phyloP scores from a whole-genome alignment of 2,888 invertebrate genomes.

The Podotricha telesiphe region DNA sequence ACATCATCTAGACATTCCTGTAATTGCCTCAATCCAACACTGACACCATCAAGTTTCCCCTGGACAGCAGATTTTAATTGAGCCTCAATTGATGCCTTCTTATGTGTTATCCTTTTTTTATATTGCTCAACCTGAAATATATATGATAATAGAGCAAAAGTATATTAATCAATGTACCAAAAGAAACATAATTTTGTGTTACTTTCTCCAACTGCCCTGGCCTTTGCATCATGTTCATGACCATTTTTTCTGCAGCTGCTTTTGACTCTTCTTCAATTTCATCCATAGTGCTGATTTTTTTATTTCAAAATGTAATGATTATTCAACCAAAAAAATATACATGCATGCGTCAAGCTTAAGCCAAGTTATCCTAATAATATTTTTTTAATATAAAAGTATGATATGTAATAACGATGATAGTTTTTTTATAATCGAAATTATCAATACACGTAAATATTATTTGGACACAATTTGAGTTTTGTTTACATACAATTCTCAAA shows the following conservation, averaged over 20 bases:
- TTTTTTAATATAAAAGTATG: no score
- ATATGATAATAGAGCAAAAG: background rate
- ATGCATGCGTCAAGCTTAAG: no score
- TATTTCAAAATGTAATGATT: background rate
- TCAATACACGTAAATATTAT: no score
- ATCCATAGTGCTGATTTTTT: slow-evolving; percentile 81
- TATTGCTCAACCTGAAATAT: slow-evolving; percentile 87
- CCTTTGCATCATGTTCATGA: slow-evolving; percentile 95
- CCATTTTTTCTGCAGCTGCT: slow-evolving; percentile 90
- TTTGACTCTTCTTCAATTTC: slow-evolving; percentile 91
- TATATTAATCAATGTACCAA: background rate
- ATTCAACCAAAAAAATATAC: no score
- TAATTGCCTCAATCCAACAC: slow-evolving; percentile 95
- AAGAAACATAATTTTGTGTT: slow-evolving; percentile 26
- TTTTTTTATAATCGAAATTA: no score
- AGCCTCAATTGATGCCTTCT: slow-evolving; percentile 95
- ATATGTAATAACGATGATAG: no score
- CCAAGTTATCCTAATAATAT: no score
- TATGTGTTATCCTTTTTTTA: slow-evolving; percentile 88
- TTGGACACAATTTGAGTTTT: no score
- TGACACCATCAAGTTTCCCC: slow-evolving; percentile 98
- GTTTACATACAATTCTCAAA: background rate
- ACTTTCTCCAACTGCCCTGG: slow-evolving; percentile 98
- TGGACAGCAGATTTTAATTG: slow-evolving; percentile 99
- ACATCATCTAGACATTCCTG: slow-evolving; percentile 94